A percentile compares a stretch with the other conserved stretches of the same genome.
Conservation (phyloP, 2,113 vertebrate genomes). For the Pygoscelis antarcticus region DNA sequence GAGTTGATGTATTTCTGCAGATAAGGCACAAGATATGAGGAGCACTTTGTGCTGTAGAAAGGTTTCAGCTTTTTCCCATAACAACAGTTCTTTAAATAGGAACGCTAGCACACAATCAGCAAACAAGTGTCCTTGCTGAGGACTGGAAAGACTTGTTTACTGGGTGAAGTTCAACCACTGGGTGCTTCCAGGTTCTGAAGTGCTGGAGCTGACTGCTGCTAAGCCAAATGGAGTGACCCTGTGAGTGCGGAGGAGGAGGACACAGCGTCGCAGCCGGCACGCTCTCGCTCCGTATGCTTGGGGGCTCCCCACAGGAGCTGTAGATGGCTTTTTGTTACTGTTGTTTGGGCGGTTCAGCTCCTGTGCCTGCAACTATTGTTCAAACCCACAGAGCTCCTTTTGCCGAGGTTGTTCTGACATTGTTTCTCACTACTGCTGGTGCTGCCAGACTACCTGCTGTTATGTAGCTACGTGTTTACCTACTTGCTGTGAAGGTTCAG, state of each 20-base stretch:
- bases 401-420: constrained; percentile 3
- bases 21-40: not conserved
- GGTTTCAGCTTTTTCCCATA: not conserved
- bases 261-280: rapidly evolving
- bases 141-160: not conserved
- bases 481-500: not conserved
- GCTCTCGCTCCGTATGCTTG: rapidly evolving
- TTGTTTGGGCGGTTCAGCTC: not conserved
- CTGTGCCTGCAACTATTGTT: not conserved
- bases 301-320: not conserved
- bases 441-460: not conserved
- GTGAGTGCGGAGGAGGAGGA: not conserved
- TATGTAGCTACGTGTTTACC: not conserved
- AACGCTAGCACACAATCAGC: not conserved
- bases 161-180: not conserved
- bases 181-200: not conserved
- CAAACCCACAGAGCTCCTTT: not conserved
- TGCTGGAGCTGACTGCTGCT: not conserved
- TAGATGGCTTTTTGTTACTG: not conserved
- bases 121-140: not conserved
- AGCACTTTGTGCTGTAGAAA: not conserved
- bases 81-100: constrained; percentile 38
- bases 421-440: not conserved
- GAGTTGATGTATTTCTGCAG: not conserved
- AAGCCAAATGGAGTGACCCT: not conserved